Evolutionary conservation across 2,888 invertebrate species (phyloP).

Genomic region (Tipula vernalis): DNA sequence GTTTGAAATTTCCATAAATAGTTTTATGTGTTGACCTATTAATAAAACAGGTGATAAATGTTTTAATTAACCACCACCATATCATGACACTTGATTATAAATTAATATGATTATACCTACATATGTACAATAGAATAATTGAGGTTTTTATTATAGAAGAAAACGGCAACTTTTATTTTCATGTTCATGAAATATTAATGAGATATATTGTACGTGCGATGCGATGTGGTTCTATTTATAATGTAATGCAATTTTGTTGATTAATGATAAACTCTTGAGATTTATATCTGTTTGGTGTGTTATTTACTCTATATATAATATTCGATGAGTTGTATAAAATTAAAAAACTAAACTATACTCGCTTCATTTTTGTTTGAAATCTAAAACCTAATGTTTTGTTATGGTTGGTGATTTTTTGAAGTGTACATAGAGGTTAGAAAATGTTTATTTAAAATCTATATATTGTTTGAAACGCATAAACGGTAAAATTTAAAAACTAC

Average conservation of each 20-base stretch:
- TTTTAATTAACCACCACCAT: background rate
- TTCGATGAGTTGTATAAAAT: background rate
- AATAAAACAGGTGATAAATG: background rate
- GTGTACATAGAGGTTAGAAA: background rate
- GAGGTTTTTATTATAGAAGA: background rate
- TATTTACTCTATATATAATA: background rate
- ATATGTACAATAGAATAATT: background rate
- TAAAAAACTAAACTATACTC: background rate
- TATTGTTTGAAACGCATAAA: background rate
- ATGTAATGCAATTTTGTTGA: background rate
- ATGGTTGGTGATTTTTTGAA: background rate
- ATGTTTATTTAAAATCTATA: background rate
- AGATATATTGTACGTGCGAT: background rate
- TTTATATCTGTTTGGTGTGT: background rate
- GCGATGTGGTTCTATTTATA: background rate
- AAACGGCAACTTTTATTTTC: background rate
- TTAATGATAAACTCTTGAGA: background rate
- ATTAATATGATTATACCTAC: background rate
- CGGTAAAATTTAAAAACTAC: background rate
- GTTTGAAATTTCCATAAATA: background rate
- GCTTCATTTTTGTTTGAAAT: background rate
- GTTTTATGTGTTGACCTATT: background rate
- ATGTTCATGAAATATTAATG: background rate
- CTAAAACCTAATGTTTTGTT: background rate
- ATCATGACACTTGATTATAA: background rate